Conservation (phyloP, 2,888 invertebrate genomes). For the Toxonevra muliebris region DNA sequence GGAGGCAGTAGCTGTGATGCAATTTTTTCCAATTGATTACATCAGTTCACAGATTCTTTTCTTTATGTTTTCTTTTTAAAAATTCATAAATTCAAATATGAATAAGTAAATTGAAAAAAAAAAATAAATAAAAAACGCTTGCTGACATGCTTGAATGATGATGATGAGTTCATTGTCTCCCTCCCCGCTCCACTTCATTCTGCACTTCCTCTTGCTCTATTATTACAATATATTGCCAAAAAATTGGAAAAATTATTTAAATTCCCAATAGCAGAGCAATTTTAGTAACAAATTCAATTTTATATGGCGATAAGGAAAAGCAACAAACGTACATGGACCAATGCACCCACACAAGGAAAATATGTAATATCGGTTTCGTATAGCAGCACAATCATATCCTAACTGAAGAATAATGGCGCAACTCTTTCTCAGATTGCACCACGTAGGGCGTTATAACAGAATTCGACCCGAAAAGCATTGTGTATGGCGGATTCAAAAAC, state of each 20-base stretch:
- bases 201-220: not conserved
- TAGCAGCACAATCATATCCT: too few species aligned
- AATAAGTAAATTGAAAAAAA: not conserved
- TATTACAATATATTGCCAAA: not conserved
- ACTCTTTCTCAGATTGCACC: too few species aligned
- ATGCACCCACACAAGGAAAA: too few species aligned
- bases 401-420: too few species aligned
- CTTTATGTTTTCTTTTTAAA: not conserved
- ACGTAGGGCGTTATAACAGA: too few species aligned
- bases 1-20: constrained; percentile 25
- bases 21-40: constrained; percentile 42
- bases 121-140: not conserved
- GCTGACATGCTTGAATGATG: not conserved
- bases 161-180: not conserved
- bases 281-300: not conserved
- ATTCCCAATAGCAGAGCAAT: not conserved
- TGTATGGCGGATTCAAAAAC: too few species aligned
- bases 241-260: not conserved
- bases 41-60: constrained; percentile 13
- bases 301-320: too few species aligned
- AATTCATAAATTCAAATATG: constrained; percentile 33
- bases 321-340: too few species aligned
- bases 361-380: too few species aligned
- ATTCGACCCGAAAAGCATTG: too few species aligned
- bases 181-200: not conserved